phyloP scores from a whole-genome alignment of 2,797 vertebrate genomes.

The Melopsittacus undulatus region DNA sequence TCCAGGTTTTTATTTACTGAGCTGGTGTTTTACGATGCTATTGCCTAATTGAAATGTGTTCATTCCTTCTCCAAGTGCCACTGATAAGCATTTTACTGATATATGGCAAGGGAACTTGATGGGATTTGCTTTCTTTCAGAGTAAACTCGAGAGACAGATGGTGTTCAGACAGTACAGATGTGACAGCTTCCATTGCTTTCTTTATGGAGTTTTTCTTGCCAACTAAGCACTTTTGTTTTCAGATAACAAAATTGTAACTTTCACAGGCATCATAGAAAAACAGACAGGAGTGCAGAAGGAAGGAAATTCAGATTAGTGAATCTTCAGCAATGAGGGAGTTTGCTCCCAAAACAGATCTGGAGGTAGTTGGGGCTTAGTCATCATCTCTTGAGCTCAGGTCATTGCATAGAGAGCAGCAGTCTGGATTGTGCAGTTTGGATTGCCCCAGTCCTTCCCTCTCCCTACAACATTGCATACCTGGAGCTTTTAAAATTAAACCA shows the following conservation, averaged over 20 bases:
- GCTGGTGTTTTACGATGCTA: slow-evolving; percentile 47
- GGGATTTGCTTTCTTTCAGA: slow-evolving; percentile 51
- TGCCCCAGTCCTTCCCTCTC: background rate
- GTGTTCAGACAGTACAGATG: slow-evolving; percentile 66
- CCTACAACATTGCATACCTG: background rate
- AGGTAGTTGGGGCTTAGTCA: background rate
- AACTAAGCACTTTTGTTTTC: slow-evolving; percentile 66
- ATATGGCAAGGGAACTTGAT: slow-evolving; percentile 29
- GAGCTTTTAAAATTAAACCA: background rate
- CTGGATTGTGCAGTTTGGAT: background rate
- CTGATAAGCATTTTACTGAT: slow-evolving; percentile 57
- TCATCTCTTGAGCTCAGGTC: background rate
- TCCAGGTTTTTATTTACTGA: slow-evolving; percentile 45
- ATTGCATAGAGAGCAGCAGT: background rate
- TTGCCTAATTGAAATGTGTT: slow-evolving; percentile 66
- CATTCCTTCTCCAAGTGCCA: slow-evolving; percentile 57
- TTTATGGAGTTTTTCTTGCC: slow-evolving; percentile 62
- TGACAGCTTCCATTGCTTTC: slow-evolving; percentile 50
- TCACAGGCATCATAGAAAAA: background rate
- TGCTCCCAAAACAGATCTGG: background rate
- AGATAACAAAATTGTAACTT: slow-evolving; percentile 48
- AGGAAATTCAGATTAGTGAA: background rate
- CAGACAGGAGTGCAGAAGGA: background rate
- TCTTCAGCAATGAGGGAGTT: background rate
- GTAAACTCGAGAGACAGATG: slow-evolving; percentile 70